Evolutionary conservation across 2,888 invertebrate species (phyloP).

Genomic region (Eupithecia inturbata): DNA sequence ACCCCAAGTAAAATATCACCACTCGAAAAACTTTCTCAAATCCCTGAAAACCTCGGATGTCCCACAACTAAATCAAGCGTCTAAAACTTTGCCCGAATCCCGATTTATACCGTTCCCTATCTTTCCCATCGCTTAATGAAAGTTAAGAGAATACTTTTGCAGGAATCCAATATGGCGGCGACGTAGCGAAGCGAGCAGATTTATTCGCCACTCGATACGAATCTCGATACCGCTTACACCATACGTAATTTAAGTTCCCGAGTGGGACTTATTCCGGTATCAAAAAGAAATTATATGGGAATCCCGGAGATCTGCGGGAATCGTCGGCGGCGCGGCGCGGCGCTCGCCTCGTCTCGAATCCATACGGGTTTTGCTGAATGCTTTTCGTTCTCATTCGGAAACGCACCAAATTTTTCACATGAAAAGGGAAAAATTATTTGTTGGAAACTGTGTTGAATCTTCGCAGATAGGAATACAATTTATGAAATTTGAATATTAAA

Average conservation of each 20-base stretch:
- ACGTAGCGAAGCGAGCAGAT: slow-evolving; percentile 56
- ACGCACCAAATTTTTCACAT: slow-evolving; percentile 26
- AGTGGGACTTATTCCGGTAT: slow-evolving; percentile 73
- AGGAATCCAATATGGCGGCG: slow-evolving; percentile 75
- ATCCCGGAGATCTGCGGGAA: slow-evolving; percentile 50
- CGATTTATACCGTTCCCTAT: slow-evolving; percentile 66
- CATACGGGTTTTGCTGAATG: slow-evolving; percentile 28
- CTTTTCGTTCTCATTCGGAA: slow-evolving; percentile 9
- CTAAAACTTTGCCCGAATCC: slow-evolving; percentile 56
- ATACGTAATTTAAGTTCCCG: slow-evolving; percentile 79
- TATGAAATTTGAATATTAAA: neutral
- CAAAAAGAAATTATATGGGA: slow-evolving; percentile 79
- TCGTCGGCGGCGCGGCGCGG: slow-evolving; percentile 53
- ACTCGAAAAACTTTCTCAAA: slow-evolving; percentile 30
- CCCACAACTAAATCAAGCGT: slow-evolving; percentile 51
- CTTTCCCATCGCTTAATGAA: slow-evolving; percentile 80
- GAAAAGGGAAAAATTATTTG: neutral
- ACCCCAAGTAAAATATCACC: slow-evolving; percentile 20
- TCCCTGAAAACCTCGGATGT: slow-evolving; percentile 33
- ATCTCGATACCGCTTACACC: slow-evolving; percentile 73
- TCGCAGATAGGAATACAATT: neutral
- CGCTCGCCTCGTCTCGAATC: slow-evolving; percentile 46
- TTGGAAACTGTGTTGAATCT: neutral
- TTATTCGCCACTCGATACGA: slow-evolving; percentile 74
- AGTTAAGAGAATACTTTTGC: slow-evolving; percentile 79